These are phyloP conservation scores for Calosoma granatense DNA, from an alignment of 1,140 invertebrate genomes.

Conservation along the genomic window DNA sequence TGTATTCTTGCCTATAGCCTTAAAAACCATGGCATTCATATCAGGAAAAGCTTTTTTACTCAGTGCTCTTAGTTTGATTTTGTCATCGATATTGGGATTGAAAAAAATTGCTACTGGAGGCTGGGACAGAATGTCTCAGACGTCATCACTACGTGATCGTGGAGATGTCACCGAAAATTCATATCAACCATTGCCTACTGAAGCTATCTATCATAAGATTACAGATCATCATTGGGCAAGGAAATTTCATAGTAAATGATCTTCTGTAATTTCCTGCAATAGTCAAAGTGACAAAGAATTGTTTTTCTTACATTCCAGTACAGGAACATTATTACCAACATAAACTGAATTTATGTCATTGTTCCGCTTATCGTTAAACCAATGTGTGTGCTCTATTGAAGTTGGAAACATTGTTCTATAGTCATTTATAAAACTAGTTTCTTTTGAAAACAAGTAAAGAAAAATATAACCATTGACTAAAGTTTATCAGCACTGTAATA, in stretches of 20 bases:
- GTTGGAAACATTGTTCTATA: too few species aligned
- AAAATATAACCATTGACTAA: too few species aligned
- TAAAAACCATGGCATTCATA: slow-evolving; percentile 50
- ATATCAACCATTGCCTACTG: background rate
- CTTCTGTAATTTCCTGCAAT: background rate
- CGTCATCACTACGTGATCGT: background rate
- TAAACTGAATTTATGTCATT: too few species aligned
- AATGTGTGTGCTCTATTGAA: too few species aligned
- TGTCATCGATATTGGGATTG: slow-evolving; percentile 32
- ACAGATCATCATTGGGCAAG: background rate
- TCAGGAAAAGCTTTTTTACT: slow-evolving; percentile 48
- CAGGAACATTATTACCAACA: too few species aligned
- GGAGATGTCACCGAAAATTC: background rate
- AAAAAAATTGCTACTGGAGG: slow-evolving; percentile 15
- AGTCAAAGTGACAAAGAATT: background rate
- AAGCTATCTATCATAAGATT: background rate
- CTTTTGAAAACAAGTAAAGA: too few species aligned
- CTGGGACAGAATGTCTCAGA: background rate
- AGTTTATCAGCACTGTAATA: too few species aligned
- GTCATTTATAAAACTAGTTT: too few species aligned
- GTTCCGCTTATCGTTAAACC: too few species aligned
- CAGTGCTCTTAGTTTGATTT: slow-evolving; percentile 40
- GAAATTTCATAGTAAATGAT: background rate
- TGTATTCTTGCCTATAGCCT: slow-evolving; percentile 47
- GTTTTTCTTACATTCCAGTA: too few species aligned